These are phyloP conservation scores for Drosophila equinoxialis DNA, from an alignment of 1,140 invertebrate genomes.

Conservation along the genomic window DNA sequence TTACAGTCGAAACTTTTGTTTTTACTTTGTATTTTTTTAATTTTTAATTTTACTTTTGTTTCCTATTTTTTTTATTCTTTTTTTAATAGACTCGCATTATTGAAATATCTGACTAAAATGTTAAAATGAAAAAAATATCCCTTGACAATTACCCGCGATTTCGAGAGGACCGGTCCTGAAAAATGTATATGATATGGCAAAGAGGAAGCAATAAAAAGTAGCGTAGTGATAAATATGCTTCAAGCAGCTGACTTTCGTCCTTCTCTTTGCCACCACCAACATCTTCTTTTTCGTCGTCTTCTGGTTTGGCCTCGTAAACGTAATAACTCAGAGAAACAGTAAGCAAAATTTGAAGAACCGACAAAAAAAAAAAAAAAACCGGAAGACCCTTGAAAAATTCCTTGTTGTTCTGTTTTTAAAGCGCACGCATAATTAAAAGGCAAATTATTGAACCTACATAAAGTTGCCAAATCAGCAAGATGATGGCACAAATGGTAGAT, in stretches of 20 bases:
- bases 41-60: too few species aligned
- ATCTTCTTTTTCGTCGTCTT: not conserved
- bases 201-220: constrained; percentile 63
- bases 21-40: too few species aligned
- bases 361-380: not conserved
- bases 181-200: constrained; percentile 34
- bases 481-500: constrained; percentile 12
- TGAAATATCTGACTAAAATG: too few species aligned
- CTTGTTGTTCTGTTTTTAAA: constrained; percentile 37
- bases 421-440: constrained; percentile 64
- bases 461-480: constrained; percentile 66
- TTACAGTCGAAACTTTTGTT: too few species aligned
- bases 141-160: not conserved
- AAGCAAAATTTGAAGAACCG: not conserved
- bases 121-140: too few species aligned
- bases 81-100: too few species aligned
- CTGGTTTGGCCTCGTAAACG: constrained; percentile 1
- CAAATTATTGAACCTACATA: constrained; percentile 71
- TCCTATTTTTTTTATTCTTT: too few species aligned
- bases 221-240: constrained; percentile 54
- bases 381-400: constrained; percentile 67
- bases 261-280: constrained; percentile 29
- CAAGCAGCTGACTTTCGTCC: constrained; percentile 12
- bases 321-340: constrained; percentile 4
- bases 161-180: not conserved